phyloP scores from a whole-genome alignment of 2,888 invertebrate species.

The Drosophila mayaguana region DNA sequence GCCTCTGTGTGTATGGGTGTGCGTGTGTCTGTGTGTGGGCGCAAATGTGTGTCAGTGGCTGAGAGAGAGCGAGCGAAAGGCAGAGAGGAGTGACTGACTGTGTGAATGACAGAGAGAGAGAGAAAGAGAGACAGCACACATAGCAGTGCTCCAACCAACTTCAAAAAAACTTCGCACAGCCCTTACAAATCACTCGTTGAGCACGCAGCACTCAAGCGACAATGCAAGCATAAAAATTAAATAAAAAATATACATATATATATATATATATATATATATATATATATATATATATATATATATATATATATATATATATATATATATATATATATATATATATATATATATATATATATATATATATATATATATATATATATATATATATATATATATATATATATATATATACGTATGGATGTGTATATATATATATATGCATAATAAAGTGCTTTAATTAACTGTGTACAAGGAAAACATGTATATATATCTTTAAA shows the following conservation, averaged over 20 bases:
- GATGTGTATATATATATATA: background rate
- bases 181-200: constrained; percentile 69
- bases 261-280: background rate
- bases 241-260: constrained; percentile 8
- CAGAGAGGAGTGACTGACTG: background rate
- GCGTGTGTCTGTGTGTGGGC: constrained; percentile 20
- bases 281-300: background rate
- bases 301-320: background rate
- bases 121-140: constrained; percentile 9
- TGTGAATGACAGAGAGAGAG: background rate
- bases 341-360: constrained; percentile 8
- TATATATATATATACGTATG: background rate
- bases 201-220: constrained; percentile 68
- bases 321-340: background rate
- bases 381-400: background rate
- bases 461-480: constrained; percentile 34
- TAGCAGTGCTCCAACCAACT: constrained; percentile 8
- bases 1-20: background rate
- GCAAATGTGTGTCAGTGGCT: constrained; percentile 79
- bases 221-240: constrained; percentile 26
- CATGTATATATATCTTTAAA: constrained; percentile 9
- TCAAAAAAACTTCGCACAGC: constrained; percentile 18
- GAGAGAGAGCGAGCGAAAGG: constrained; percentile 23
- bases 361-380: background rate
- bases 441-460: constrained; percentile 42